Base-by-base conservation (phyloP, 2,888 invertebrate species). In the Polydesmus complanatus region DNA sequence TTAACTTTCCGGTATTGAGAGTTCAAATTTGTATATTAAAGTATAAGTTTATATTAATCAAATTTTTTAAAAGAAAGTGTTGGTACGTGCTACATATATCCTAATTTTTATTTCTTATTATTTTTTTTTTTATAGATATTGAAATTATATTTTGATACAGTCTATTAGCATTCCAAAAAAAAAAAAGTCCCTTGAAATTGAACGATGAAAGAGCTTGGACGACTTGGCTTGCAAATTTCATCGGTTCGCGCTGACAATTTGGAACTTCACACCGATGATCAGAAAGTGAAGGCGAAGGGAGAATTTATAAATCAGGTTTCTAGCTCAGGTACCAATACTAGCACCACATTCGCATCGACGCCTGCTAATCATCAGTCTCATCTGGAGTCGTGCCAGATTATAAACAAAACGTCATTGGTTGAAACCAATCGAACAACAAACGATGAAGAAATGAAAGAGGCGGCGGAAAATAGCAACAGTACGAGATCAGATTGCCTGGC, bases 201-300 rank as follows among this genome's bases (percentile, higher is more conserved):
- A n/a, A n/a, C n/a, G n/a, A 37, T 37, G 37, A 37, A 37, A 37
- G 37, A 37, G 14, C n/a, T n/a, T n/a, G 26, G 54, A 47, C 56
- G 5, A 22, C 22, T n/a, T 18, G 1, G 50, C 19, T 2, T 57
- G 37, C 37, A 37, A 8, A 37, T 37, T 37, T 5, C 37, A 37
- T 8, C 14, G 37, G 37, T 8, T 5, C 25, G 23, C n/a, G 50
- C 23, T 18, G 3, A n/a, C 5, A 57, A 57, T 22, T 47, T 49
- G 49, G 57, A 57, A 23, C 57, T 57, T 25, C 57, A 57, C 25
- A 57, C 57, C 14, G 57, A 57, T 27, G 57, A 57, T 27, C 48
- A 57, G 25, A 57, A 57, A n/a, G 57, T 49, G 25, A 25, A 26
- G 25, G 57, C 57, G 25, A 37, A 37, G 14, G n/a, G n/a, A n/a